phyloP scores from a whole-genome alignment of 1,140 invertebrate genomes.

The Condylostylus longicornis region DNA sequence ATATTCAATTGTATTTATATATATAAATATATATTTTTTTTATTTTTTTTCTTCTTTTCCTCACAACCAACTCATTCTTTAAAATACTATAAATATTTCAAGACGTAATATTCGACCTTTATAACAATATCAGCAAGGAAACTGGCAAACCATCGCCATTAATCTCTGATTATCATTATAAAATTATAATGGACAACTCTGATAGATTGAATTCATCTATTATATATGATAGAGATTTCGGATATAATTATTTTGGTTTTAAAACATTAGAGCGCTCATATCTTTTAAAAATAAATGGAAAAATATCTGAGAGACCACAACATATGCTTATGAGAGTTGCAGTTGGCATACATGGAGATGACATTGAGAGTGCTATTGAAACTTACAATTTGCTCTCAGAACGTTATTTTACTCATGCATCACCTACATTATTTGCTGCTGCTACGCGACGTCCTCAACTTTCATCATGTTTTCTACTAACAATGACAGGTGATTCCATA shows the following conservation, averaged over 20 bases:
- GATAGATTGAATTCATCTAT: slow-evolving; percentile 88
- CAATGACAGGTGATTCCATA: slow-evolving; percentile 93
- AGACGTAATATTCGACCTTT: slow-evolving; percentile 86
- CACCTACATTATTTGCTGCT: slow-evolving; percentile 91
- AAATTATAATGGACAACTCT: slow-evolving; percentile 76
- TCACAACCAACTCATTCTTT: too few relatives aligned
- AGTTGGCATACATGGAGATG: slow-evolving; percentile 89
- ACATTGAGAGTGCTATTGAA: slow-evolving; percentile 86
- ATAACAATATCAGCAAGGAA: slow-evolving; percentile 57
- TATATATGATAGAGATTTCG: slow-evolving; percentile 94
- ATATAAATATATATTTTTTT: too few relatives aligned
- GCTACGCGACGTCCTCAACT: slow-evolving; percentile 84
- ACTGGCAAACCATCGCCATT: slow-evolving; percentile 59
- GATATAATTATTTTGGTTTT: slow-evolving; percentile 98
- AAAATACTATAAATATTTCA: too few relatives aligned
- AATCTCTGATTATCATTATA: slow-evolving; percentile 70
- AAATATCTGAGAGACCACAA: slow-evolving; percentile 91
- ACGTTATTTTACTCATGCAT: slow-evolving; percentile 95
- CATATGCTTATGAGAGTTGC: slow-evolving; percentile 98
- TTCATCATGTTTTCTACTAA: slow-evolving; percentile 90
- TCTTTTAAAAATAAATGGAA: slow-evolving; percentile 82
- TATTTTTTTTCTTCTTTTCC: too few relatives aligned
- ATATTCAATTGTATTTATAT: too few relatives aligned
- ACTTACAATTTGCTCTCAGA: slow-evolving; percentile 95
- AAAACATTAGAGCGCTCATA: slow-evolving; percentile 96